Percentiles rank a stretch among this genome's conserved stretches.
These are phyloP conservation scores for Pelusios castaneus DNA, from an alignment of 2,113 vertebrate species.

Conservation along the genomic window DNA sequence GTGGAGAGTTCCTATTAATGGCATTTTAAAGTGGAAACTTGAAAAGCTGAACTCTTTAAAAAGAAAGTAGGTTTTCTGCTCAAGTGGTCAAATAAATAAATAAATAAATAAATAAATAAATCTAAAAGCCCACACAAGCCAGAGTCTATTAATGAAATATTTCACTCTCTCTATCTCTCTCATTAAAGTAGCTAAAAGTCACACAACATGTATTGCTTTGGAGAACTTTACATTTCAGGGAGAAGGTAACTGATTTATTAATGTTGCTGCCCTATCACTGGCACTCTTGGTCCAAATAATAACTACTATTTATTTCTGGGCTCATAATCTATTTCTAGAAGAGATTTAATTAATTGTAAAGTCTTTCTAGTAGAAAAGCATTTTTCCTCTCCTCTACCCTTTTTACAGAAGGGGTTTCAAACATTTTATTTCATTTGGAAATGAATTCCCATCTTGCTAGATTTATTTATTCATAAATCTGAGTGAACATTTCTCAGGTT, in stretches of 20 bases:
- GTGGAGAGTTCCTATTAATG: not conserved
- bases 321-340: slow-evolving; percentile 38
- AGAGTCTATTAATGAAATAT: not conserved
- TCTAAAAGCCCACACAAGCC: not conserved
- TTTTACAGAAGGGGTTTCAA: slow-evolving; percentile 53
- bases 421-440: slow-evolving; percentile 58
- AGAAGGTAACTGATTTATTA: slow-evolving; percentile 47
- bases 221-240: not conserved
- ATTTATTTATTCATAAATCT: slow-evolving; percentile 55
- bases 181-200: not conserved
- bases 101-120: not conserved
- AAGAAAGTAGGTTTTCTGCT: not conserved
- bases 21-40: not conserved
- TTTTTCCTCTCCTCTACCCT: slow-evolving; percentile 13
- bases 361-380: slow-evolving; percentile 37
- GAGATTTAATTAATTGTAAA: slow-evolving; percentile 58
- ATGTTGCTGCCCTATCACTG: not conserved
- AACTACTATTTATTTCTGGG: slow-evolving; percentile 50
- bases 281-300: slow-evolving; percentile 39
- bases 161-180: not conserved
- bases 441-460: slow-evolving; percentile 49
- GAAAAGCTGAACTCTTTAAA: not conserved
- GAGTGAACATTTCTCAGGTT: not conserved
- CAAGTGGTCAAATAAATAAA: not conserved
- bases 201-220: not conserved